These are phyloP conservation scores for Sipha flava DNA, from an alignment of 1,140 invertebrate genomes.

Conservation along the genomic window DNA sequence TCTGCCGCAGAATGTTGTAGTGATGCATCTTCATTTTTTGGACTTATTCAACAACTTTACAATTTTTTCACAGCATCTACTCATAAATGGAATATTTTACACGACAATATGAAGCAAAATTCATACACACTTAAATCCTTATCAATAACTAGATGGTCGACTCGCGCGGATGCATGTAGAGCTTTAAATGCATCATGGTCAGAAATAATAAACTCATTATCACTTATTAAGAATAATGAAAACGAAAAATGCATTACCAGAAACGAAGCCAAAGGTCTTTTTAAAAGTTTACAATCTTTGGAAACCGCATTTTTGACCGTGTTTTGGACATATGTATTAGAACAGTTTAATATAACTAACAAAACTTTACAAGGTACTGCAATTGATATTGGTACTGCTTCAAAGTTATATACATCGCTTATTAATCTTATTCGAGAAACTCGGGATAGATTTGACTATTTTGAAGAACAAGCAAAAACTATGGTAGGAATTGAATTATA, in stretches of 20 bases:
- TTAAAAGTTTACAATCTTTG: slow-evolving; percentile 20
- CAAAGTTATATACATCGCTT: neutral
- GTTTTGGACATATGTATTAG: slow-evolving; percentile 33
- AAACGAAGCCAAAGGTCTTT: slow-evolving; percentile 18
- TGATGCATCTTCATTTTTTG: slow-evolving; percentile 37
- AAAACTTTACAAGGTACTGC: slow-evolving; percentile 25
- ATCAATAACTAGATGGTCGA: slow-evolving; percentile 35
- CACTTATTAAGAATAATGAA: slow-evolving; percentile 14
- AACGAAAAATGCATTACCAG: slow-evolving; percentile 23
- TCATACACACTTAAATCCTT: slow-evolving; percentile 32
- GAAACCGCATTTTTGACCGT: slow-evolving; percentile 34
- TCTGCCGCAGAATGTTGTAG: slow-evolving; percentile 41
- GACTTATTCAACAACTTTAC: slow-evolving; percentile 37
- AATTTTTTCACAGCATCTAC: slow-evolving; percentile 38
- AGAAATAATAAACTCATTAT: neutral
- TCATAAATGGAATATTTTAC: slow-evolving; percentile 35
- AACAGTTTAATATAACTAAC: slow-evolving; percentile 32
- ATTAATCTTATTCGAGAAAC: neutral
- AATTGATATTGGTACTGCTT: neutral
- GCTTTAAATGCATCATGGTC: neutral
- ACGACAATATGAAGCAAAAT: slow-evolving; percentile 4
- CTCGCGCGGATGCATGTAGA: slow-evolving; percentile 33
- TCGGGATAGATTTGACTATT: neutral
- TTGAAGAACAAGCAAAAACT: slow-evolving; percentile 1
- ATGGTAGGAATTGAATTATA: neutral